Evolutionary conservation across 1,140 invertebrate genomes (phyloP), one percentile per base, ranked within the genome.

Genomic region (Choristoneura fumiferana): DNA sequence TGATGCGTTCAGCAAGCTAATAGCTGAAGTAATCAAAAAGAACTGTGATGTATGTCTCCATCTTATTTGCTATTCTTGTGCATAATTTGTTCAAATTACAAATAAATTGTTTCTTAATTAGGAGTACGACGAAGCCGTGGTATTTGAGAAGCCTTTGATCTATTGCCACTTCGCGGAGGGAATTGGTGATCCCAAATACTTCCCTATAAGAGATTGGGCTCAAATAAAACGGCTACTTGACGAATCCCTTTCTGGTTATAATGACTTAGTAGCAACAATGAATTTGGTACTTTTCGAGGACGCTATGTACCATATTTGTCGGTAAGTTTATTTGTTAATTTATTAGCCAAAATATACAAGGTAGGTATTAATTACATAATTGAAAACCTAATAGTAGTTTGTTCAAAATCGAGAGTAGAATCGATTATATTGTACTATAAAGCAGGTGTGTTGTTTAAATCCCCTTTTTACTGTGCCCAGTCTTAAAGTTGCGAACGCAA

Each of bases 201-300:
- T 96, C 83, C 94, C 94, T 0, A 93, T 98, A 10, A 85, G 75
- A 38, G 92, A 92, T 45, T 97, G 95, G 93, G 63, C 84, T 0
- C 91, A 92, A 12, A 88, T 99, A 0, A 93, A 92, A 65, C 93
- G 93, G 71, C 89, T 97, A 39, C 84, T 98, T 0, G 91, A 93
- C 1, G 97, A 98, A 70, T 96, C 96, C 4, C 87, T 98, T 34
- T 89, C 92, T 10, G 93, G 92, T 53, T 99, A 99, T 73, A 98
- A 98, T 80, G 94, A 95, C 65, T 83, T 94, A 64, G 92, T 98
- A 29, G 94, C 96, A 2, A 95, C 94, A 0, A 98, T 99, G 96
- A 98, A 98, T 88, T 90, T 99, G 6, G 97, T 99, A 4, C 91
- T 99, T 1, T 99, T 99, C 81, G 96, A 98, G 78, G 97, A 98